Conservation (phyloP, 1,140 invertebrate species). For the Lepidostoma basale region DNA sequence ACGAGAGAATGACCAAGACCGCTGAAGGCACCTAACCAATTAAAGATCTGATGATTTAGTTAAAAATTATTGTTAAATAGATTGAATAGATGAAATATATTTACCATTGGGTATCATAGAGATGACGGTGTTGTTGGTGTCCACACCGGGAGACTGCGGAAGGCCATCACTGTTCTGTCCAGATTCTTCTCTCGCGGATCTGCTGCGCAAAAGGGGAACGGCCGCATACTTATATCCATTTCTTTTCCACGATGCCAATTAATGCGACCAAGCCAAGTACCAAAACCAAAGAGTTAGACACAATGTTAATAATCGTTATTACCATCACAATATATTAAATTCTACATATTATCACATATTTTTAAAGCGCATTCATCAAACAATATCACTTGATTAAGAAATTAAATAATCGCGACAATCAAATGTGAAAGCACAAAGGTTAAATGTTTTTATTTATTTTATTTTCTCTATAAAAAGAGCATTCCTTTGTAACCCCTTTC, state of each 20-base stretch:
- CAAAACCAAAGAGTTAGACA: slow-evolving; percentile 30
- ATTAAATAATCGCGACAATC: neutral
- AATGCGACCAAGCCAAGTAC: slow-evolving; percentile 18
- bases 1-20: neutral
- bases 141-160: slow-evolving; percentile 44
- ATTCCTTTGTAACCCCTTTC: neutral
- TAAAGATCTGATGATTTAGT: neutral
- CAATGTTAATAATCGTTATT: neutral
- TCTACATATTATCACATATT: neutral
- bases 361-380: neutral
- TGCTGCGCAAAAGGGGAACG: slow-evolving; percentile 60
- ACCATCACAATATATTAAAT: neutral
- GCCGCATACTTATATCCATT: slow-evolving; percentile 57
- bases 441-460: neutral
- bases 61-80: neutral
- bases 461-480: neutral
- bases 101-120: slow-evolving; percentile 43
- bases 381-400: neutral
- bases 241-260: slow-evolving; percentile 6
- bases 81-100: neutral
- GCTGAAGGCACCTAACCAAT: neutral
- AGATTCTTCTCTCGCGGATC: slow-evolving; percentile 45
- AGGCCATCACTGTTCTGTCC: slow-evolving; percentile 45
- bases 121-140: slow-evolving; percentile 38
- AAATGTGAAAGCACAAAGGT: neutral